These are phyloP conservation scores for Nephrocerus scutellatus DNA, from an alignment of 2,888 invertebrate species.

Conservation along the genomic window DNA sequence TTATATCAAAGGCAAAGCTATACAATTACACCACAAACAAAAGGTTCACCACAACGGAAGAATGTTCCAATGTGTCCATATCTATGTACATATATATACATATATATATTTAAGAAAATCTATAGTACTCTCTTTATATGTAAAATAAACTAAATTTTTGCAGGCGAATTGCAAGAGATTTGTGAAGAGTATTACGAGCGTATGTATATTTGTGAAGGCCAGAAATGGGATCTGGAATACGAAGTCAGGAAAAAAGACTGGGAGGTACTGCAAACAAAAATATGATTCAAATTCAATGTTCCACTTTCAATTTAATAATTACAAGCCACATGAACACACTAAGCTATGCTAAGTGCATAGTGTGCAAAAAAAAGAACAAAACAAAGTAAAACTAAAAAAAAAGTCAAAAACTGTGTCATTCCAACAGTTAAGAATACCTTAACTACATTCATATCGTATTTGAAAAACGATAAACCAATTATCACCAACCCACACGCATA, in stretches of 20 bases:
- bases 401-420: slow-evolving; percentile 19
- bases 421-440: no score
- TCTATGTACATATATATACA: no score
- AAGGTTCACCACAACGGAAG: no score
- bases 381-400: slow-evolving; percentile 24
- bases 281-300: slow-evolving; percentile 8
- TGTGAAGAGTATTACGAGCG: slow-evolving; percentile 94
- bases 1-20: no score
- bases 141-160: slow-evolving; percentile 30
- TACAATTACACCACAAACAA: no score
- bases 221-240: slow-evolving; percentile 99
- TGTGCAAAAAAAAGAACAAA: slow-evolving; percentile 16
- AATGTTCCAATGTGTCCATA: no score
- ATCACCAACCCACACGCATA: slow-evolving; percentile 9
- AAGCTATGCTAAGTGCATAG: no score
- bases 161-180: slow-evolving; percentile 76
- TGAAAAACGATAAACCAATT: slow-evolving; percentile 3
- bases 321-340: slow-evolving; percentile 1
- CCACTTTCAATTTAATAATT: not conserved
- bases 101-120: no score
- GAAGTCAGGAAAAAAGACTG: slow-evolving; percentile 99
- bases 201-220: slow-evolving; percentile 96
- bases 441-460: no score
- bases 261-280: slow-evolving; percentile 73
- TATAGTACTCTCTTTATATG: no score